Percentiles rank a stretch among this genome's conserved stretches.
phyloP scores from a whole-genome alignment of 2,113 vertebrate species.

The Psilopogon haemacephalus region DNA sequence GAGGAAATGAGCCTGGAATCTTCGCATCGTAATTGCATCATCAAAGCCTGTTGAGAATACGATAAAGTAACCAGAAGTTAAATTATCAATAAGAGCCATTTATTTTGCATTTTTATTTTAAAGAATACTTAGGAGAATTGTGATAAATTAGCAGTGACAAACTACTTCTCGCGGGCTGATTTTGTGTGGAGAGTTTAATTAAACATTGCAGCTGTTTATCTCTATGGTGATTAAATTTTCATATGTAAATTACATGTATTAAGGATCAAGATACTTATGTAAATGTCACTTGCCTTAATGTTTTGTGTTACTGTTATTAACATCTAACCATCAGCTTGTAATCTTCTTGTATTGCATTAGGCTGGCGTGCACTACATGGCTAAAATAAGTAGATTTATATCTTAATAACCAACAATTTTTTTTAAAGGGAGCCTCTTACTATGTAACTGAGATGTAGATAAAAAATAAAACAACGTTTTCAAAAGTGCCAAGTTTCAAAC shows the following conservation, averaged over 20 bases:
- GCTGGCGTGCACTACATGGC: constrained; percentile 59
- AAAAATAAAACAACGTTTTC: constrained; percentile 1
- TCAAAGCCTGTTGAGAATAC: constrained; percentile 81
- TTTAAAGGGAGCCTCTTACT: constrained; percentile 60
- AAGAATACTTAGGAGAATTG: constrained; percentile 86
- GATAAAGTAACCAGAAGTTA: constrained; percentile 83
- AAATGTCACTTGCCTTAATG: constrained; percentile 87
- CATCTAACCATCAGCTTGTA: constrained; percentile 82
- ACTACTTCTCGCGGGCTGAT: constrained; percentile 83
- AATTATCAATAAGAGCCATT: constrained; percentile 85
- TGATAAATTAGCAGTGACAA: constrained; percentile 85
- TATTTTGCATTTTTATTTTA: constrained; percentile 86
- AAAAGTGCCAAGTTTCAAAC: constrained; percentile 5
- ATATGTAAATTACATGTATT: constrained; percentile 88
- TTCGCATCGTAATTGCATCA: constrained; percentile 76
- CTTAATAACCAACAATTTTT: constrained; percentile 74
- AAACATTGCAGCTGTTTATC: constrained; percentile 88
- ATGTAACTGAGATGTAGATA: constrained; percentile 69
- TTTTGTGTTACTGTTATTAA: constrained; percentile 85
- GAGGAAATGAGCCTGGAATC: constrained; percentile 75
- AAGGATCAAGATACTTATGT: constrained; percentile 88
- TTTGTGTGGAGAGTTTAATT: constrained; percentile 88
- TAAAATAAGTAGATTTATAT: constrained; percentile 75
- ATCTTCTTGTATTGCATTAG: constrained; percentile 78
- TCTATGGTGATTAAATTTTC: constrained; percentile 86